A percentile compares a stretch with the other conserved stretches of the same genome.
Evolutionary conservation across 2,113 vertebrate species (phyloP).

Genomic region (Epinephelus moara): DNA sequence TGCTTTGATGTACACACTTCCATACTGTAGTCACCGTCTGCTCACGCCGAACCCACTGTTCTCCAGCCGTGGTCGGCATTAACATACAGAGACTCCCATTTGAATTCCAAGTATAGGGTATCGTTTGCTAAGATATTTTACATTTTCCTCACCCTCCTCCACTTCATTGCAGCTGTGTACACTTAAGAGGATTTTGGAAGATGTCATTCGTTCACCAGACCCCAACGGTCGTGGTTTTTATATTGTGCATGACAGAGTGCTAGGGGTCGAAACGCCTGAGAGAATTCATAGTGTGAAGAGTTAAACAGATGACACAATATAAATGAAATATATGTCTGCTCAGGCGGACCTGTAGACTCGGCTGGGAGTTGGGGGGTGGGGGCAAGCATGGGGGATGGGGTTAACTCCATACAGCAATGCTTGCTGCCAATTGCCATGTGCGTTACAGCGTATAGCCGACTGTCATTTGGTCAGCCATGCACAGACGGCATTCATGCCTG

Average conservation of each 20-base stretch:
- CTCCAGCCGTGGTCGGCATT: conserved; percentile 19
- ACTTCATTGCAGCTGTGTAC: conserved; percentile 66
- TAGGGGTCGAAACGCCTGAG: conserved; percentile 66
- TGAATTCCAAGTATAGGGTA: conserved; percentile 59
- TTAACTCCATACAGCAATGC: conserved; percentile 14
- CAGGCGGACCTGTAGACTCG: conserved; percentile 44
- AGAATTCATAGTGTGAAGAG: conserved; percentile 66
- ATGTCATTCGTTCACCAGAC: conserved; percentile 55
- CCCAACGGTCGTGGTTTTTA: conserved; percentile 46
- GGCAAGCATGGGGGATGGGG: neutral
- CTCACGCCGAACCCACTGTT: conserved; percentile 35
- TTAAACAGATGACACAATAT: conserved; percentile 81
- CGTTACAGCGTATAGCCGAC: conserved; percentile 9
- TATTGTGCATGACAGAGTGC: conserved; percentile 55
- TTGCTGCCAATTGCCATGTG: conserved; percentile 71
- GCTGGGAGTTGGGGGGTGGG: conserved; percentile 10
- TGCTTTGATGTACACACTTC: conserved; percentile 71
- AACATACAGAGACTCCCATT: conserved; percentile 42
- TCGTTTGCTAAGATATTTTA: conserved; percentile 58
- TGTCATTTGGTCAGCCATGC: conserved; percentile 41
- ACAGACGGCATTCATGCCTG: neutral
- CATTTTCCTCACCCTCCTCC: conserved; percentile 51
- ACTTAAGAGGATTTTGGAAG: conserved; percentile 53
- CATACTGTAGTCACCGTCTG: conserved; percentile 48
- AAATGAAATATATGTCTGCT: conserved; percentile 77